Evolutionary conservation across 2,888 invertebrate genomes (phyloP).

Genomic region (Morinoia aosen): DNA sequence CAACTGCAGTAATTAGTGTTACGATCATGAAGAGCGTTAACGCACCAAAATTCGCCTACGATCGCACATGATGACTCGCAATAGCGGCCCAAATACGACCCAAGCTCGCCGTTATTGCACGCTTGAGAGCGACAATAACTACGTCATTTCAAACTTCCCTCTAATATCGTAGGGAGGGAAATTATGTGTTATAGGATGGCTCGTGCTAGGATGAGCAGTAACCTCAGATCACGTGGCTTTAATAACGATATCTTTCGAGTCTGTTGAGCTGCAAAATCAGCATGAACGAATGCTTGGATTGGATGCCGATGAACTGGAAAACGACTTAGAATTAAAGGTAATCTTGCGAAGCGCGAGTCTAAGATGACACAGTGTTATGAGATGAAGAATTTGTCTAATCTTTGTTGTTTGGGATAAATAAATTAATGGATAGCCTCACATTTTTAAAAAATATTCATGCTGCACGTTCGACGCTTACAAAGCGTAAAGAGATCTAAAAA

Average conservation of each 20-base stretch:
- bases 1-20: conserved; percentile 32
- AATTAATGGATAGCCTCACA: too few species aligned
- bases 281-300: neutral
- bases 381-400: too few species aligned
- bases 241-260: neutral
- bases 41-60: conserved; percentile 22
- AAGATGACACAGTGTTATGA: too few species aligned
- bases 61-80: neutral
- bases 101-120: conserved; percentile 5
- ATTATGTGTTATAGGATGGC: conserved; percentile 10
- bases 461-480: too few species aligned
- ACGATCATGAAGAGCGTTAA: conserved; percentile 5
- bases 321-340: too few species aligned
- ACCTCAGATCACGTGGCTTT: conserved; percentile 20
- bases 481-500: too few species aligned
- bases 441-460: too few species aligned
- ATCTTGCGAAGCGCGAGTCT: too few species aligned
- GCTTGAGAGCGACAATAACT: conserved; percentile 37
- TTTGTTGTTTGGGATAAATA: too few species aligned
- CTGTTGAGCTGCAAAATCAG: neutral
- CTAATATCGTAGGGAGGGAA: conserved; percentile 35
- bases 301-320: neutral
- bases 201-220: neutral
- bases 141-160: conserved; percentile 43
- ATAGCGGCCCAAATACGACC: conserved; percentile 34